Percentiles rank a stretch among this genome's conserved stretches.
Evolutionary conservation across 2,113 vertebrate species (phyloP).

Genomic region (Bos taurus): ARS-UCD2.0 NC_037348.1:68716001-68716500

Average conservation of each 20-base stretch:
- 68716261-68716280: neutral
- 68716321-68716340: neutral
- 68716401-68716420: neutral
- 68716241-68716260: neutral
- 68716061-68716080: neutral
- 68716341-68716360: neutral
- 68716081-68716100: neutral
- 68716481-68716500: conserved; percentile 53
- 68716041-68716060: neutral
- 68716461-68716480: conserved; percentile 68
- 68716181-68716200: neutral
- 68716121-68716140: neutral
- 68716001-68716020: neutral
- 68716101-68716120: accelerated
- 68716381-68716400: neutral
- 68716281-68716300: accelerated
- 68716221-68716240: neutral
- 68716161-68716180: neutral
- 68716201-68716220: neutral
- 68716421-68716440: neutral
- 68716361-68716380: neutral
- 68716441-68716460: neutral
- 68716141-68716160: accelerated
- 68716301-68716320: neutral
- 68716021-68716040: neutral